Percentiles rank a stretch among this genome's conserved stretches.
phyloP scores from a whole-genome alignment of 1,140 invertebrate species.

The Marisa cornuarietis region DNA sequence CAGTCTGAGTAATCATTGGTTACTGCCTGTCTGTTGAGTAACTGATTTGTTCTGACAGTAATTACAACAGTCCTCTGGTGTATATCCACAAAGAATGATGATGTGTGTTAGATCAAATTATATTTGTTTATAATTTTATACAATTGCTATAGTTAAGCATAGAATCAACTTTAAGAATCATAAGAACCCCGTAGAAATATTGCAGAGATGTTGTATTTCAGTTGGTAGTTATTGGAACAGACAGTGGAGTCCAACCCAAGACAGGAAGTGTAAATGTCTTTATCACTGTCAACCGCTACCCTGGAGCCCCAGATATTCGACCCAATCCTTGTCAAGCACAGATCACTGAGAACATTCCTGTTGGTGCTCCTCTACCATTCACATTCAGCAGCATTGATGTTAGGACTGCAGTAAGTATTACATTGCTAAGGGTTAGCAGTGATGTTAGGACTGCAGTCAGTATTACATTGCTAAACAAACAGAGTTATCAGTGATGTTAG shows the following conservation, averaged over 20 bases:
- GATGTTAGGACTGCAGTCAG: no score
- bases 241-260: conserved; percentile 85
- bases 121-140: no score
- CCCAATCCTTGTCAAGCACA: conserved; percentile 75
- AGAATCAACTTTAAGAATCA: no score
- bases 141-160: no score
- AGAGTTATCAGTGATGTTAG: no score
- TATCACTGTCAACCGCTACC: conserved; percentile 75
- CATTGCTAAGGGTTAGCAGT: neutral
- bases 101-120: no score
- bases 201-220: no score
- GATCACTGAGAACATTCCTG: conserved; percentile 84
- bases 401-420: conserved; percentile 7
- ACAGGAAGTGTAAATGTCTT: conserved; percentile 86
- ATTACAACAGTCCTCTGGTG: neutral
- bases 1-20: neutral
- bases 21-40: no score
- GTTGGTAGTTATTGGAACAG: conserved; percentile 83
- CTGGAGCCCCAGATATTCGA: conserved; percentile 81
- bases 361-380: conserved; percentile 51
- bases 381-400: neutral
- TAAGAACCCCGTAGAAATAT: no score
- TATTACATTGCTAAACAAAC: no score
- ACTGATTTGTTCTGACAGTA: neutral
- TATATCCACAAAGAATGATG: no score